Base-by-base conservation (phyloP, 2,888 invertebrate genomes). In the Macrophya annulata region DNA sequence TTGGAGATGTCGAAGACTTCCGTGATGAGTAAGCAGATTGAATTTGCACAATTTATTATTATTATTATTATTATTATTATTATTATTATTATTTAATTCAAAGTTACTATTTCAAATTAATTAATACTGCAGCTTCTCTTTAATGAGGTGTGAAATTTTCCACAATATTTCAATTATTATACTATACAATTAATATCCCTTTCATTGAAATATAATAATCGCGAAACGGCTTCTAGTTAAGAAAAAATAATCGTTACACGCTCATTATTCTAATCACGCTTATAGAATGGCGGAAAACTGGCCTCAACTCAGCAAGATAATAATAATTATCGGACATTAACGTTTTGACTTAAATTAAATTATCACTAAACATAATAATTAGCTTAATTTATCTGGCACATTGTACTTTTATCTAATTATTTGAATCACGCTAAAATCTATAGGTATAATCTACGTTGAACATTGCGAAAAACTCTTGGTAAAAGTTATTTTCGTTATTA, bases 1-100 rank as follows among this genome's bases (percentile, higher is more conserved):
- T 95, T 88, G 94, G 95, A 85, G 95, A 95, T 88, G 94, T 95
- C 87, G 93, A 93, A 43, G 92, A 92, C 74, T 91, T 90, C 86
- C 92, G 94, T 87, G 93, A 94, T 86, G 94, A 94, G 94, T 94
- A 92, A 91, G 94, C 93, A 77, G 59, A 45, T 77, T 65, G 2
- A 62, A 43, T 65, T 21, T 37, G 0, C 8, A 5, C 25, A 4
- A 55, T 31, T 79, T 55, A 79, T 79, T 51, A 15, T 84, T 65
- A 45, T 77, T 40, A 37, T 51, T 12, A 74, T 62, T 5, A 48
- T 48, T 17, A 21, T 62, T n/a, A 48, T n/a, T 74, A 84, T 45
- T 62, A 8, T 55, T 51, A 40, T 71, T 76, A 21, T 62, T n/a
- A 65, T 40, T 40, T 31, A 12, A 48, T 15, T 74, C 55, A 45